phyloP scores from a whole-genome alignment of 2,888 invertebrate species.

The Theretra japonica region DNA sequence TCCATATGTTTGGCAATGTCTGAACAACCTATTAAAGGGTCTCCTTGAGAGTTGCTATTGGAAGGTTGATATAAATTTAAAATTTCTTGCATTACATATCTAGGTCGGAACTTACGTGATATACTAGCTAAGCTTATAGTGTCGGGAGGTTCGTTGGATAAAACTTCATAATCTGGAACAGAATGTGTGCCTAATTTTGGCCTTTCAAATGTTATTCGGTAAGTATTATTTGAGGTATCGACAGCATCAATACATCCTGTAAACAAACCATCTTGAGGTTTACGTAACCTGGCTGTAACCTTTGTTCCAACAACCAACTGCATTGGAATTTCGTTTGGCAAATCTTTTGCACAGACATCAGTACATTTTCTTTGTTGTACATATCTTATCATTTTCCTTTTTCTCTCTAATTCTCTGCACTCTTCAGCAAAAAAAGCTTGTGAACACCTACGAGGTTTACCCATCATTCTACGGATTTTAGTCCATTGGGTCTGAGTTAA shows the following conservation, averaged over 20 bases:
- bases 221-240: slow-evolving; percentile 96
- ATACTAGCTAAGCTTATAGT: slow-evolving; percentile 94
- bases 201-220: slow-evolving; percentile 97
- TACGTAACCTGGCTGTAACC: slow-evolving; percentile 94
- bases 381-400: slow-evolving; percentile 95
- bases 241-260: slow-evolving; percentile 97
- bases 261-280: slow-evolving; percentile 97
- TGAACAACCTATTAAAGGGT: slow-evolving; percentile 88
- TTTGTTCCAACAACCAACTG: slow-evolving; percentile 97
- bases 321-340: slow-evolving; percentile 97
- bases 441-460: slow-evolving; percentile 97
- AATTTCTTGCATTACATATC: slow-evolving; percentile 85
- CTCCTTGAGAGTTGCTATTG: slow-evolving; percentile 83
- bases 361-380: slow-evolving; percentile 96
- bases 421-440: slow-evolving; percentile 98
- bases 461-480: slow-evolving; percentile 97
- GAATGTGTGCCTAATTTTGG: slow-evolving; percentile 97
- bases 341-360: slow-evolving; percentile 92
- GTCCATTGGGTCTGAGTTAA: slow-evolving; percentile 97
- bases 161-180: slow-evolving; percentile 97
- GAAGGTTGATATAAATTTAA: slow-evolving; percentile 75
- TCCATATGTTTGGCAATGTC: slow-evolving; percentile 77
- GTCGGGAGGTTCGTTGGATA: slow-evolving; percentile 96
- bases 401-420: slow-evolving; percentile 93
- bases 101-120: slow-evolving; percentile 91